phyloP scores from a whole-genome alignment of 2,888 invertebrate genomes.

The Morpho achilles region DNA sequence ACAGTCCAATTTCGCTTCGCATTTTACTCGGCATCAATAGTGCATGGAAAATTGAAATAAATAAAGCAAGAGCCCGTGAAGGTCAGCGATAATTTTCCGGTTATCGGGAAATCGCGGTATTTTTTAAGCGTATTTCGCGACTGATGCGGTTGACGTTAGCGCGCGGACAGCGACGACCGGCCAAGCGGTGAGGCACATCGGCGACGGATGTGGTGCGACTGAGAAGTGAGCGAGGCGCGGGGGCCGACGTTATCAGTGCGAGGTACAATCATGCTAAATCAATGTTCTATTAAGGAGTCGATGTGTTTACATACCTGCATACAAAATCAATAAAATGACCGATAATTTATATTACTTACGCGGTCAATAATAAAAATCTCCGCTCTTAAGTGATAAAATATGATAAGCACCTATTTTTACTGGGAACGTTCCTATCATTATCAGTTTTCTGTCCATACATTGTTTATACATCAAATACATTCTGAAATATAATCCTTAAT shows the following conservation, averaged over 20 bases:
- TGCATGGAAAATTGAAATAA: constrained; percentile 29
- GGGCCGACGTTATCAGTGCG: constrained; percentile 35
- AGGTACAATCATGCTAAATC: constrained; percentile 54
- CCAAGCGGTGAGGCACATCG: constrained; percentile 29
- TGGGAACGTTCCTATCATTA: no score
- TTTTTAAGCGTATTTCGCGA: constrained; percentile 21
- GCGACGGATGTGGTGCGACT: constrained; percentile 31
- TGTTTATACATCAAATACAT: no score
- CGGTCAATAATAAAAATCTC: neutral
- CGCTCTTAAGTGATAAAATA: no score
- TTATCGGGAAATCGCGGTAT: constrained; percentile 48
- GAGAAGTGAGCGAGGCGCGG: constrained; percentile 19
- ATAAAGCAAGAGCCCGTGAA: constrained; percentile 50
- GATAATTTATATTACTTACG: constrained; percentile 4
- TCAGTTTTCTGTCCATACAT: no score
- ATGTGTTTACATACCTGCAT: constrained; percentile 19
- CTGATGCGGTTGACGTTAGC: constrained; percentile 18
- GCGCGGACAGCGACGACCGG: constrained; percentile 18
- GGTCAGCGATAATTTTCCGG: constrained; percentile 60
- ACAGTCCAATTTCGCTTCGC: constrained; percentile 20
- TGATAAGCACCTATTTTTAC: no score
- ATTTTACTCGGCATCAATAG: constrained; percentile 18
- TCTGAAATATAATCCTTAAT: no score
- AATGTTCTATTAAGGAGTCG: constrained; percentile 31
- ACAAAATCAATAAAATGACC: constrained; percentile 22